Evolutionary conservation across 2,113 vertebrate species (phyloP).

Genomic region (pig (Sus scrofa)): DNA sequence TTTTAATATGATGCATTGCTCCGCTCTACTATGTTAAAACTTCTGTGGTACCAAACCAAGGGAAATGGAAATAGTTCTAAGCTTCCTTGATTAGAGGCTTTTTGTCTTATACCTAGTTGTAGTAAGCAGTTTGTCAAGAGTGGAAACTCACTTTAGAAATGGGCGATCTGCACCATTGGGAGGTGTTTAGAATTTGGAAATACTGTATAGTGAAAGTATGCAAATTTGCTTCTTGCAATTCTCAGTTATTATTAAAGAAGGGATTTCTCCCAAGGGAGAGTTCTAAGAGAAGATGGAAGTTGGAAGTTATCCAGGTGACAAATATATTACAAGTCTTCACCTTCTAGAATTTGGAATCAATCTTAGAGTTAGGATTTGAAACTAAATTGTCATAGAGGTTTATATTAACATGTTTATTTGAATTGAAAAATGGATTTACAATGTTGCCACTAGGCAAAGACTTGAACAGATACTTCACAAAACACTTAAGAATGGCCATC

Average conservation of each 20-base stretch:
- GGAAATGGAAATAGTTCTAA: not conserved
- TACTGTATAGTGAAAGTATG: not conserved
- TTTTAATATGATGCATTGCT: not conserved
- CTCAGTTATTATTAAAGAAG: not conserved
- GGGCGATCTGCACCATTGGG: not conserved
- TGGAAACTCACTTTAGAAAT: not conserved
- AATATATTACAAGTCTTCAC: not conserved
- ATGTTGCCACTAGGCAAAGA: not conserved
- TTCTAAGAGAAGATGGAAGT: not conserved
- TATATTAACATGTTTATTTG: not conserved
- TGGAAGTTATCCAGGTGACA: not conserved
- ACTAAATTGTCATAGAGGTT: not conserved
- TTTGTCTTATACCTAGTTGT: not conserved
- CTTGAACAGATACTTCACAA: not conserved
- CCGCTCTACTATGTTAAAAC: not conserved
- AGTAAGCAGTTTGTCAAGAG: not conserved
- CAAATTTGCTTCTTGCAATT: not conserved
- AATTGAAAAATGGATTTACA: not conserved
- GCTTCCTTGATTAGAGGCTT: not conserved
- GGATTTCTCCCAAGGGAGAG: not conserved
- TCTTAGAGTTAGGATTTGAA: not conserved
- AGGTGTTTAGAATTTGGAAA: not conserved
- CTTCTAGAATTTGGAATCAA: not conserved
- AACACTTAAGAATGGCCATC: not conserved
- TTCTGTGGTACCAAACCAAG: not conserved